Evolutionary conservation across 2,797 vertebrate genomes (phyloP).

Genomic region (Hoplostethus mediterraneus): DNA sequence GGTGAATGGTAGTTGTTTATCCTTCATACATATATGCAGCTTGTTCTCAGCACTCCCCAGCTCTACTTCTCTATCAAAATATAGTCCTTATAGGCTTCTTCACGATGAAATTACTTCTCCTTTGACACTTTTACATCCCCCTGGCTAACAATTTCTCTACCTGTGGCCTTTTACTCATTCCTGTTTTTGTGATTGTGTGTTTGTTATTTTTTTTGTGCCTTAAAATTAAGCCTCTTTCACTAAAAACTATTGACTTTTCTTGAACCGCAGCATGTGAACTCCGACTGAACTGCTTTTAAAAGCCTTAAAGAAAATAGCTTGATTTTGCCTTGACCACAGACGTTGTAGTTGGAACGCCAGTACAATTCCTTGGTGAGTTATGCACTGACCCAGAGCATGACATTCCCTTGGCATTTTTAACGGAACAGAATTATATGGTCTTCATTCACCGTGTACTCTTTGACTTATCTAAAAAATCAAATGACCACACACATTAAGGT

Average conservation of each 20-base stretch:
- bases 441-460: neutral
- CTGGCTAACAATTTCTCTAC: conserved; percentile 48
- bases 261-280: conserved; percentile 3
- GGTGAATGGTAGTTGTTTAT: conserved; percentile 65
- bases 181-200: neutral
- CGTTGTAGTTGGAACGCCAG: conserved; percentile 38
- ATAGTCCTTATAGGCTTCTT: conserved; percentile 68
- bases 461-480: conserved; percentile 13
- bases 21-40: conserved; percentile 80
- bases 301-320: neutral
- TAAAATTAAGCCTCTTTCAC: neutral
- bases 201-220: neutral
- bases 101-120: conserved; percentile 70
- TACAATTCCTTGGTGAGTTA: conserved; percentile 9
- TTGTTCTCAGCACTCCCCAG: conserved; percentile 56
- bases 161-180: conserved; percentile 6
- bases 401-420: conserved; percentile 62
- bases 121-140: conserved; percentile 56
- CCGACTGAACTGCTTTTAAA: conserved; percentile 2
- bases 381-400: conserved; percentile 52
- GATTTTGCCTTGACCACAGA: conserved; percentile 30
- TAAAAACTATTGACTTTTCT: neutral
- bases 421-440: conserved; percentile 28
- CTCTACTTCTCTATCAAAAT: conserved; percentile 61
- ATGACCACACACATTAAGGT: conserved; percentile 23